Evolutionary conservation across 1,140 invertebrate species (phyloP).

Genomic region (Zaprionus ghesquierei): DNA sequence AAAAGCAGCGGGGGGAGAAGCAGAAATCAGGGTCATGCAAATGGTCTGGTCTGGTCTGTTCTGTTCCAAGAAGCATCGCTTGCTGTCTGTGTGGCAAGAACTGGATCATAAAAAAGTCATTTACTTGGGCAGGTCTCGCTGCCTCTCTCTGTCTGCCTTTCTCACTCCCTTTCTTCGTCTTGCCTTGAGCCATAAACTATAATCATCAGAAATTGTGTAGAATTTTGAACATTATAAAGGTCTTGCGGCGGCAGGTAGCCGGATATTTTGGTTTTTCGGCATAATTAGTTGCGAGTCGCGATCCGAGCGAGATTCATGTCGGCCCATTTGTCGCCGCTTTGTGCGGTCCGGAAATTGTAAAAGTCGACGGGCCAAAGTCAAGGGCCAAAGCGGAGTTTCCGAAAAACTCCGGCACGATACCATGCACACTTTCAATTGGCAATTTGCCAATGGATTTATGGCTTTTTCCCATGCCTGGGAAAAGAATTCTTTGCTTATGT

Average conservation of each 20-base stretch:
- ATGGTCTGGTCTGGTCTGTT: slow-evolving; percentile 5
- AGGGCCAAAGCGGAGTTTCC: slow-evolving; percentile 3
- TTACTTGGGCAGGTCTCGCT: slow-evolving; percentile 18
- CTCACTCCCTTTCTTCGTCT: not conserved
- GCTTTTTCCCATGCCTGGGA: slow-evolving; percentile 18
- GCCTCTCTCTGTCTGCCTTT: not conserved
- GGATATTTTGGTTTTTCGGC: slow-evolving; percentile 40
- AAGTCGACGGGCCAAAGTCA: slow-evolving; percentile 33
- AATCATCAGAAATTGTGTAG: slow-evolving; percentile 29
- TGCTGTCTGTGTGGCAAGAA: slow-evolving; percentile 36
- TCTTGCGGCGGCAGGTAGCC: slow-evolving; percentile 29
- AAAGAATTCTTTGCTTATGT: not conserved
- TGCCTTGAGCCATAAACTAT: slow-evolving; percentile 38
- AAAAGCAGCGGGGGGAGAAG: not conserved
- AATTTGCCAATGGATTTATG: slow-evolving; percentile 45
- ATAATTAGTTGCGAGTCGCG: slow-evolving; percentile 32
- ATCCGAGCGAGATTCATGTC: slow-evolving; percentile 28
- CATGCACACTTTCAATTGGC: slow-evolving; percentile 16
- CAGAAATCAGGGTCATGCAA: slow-evolving; percentile 36
- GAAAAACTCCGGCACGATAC: not conserved
- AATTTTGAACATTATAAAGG: slow-evolving; percentile 17
- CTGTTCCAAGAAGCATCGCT: slow-evolving; percentile 12
- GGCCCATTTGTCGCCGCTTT: slow-evolving; percentile 28
- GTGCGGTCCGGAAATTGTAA: slow-evolving; percentile 56
- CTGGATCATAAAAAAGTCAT: slow-evolving; percentile 52